Evolutionary conservation across 2,888 invertebrate species (phyloP).

Genomic region (Hypena proboscidalis): DNA sequence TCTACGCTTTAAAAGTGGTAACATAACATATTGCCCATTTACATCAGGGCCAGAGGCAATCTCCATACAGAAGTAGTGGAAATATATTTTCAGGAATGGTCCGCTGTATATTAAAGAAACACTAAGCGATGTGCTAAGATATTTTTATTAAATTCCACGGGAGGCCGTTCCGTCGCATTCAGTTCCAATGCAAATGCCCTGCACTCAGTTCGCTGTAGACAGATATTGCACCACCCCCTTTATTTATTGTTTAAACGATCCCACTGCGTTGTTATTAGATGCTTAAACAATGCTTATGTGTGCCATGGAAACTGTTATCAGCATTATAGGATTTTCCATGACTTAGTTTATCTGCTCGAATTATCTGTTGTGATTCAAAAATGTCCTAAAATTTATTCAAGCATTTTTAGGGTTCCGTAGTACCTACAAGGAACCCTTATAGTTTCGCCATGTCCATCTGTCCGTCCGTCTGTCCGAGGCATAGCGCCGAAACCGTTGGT

Average conservation of each 20-base stretch:
- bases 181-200: conserved; percentile 77
- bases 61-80: conserved; percentile 34
- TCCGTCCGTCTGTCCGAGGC: too few relatives aligned
- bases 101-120: conserved; percentile 69
- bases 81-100: conserved; percentile 58
- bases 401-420: too few relatives aligned
- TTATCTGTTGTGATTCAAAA: conserved; percentile 10
- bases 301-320: conserved; percentile 26
- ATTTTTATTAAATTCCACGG: conserved; percentile 82
- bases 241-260: conserved; percentile 75
- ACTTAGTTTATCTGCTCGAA: conserved; percentile 14
- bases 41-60: conserved; percentile 32
- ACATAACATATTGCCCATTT: conserved; percentile 39
- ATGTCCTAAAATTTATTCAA: too few relatives aligned
- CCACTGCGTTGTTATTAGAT: conserved; percentile 57
- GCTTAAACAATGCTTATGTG: conserved; percentile 51
- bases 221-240: conserved; percentile 71
- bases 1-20: conserved; percentile 26
- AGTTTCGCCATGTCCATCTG: too few relatives aligned
- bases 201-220: conserved; percentile 66
- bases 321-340: conserved; percentile 19
- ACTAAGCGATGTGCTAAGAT: conserved; percentile 67
- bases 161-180: conserved; percentile 75
- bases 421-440: too few relatives aligned
- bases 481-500: too few relatives aligned